Conservation (phyloP, 2,888 invertebrate species). For the Xestia rhomboidea region DNA sequence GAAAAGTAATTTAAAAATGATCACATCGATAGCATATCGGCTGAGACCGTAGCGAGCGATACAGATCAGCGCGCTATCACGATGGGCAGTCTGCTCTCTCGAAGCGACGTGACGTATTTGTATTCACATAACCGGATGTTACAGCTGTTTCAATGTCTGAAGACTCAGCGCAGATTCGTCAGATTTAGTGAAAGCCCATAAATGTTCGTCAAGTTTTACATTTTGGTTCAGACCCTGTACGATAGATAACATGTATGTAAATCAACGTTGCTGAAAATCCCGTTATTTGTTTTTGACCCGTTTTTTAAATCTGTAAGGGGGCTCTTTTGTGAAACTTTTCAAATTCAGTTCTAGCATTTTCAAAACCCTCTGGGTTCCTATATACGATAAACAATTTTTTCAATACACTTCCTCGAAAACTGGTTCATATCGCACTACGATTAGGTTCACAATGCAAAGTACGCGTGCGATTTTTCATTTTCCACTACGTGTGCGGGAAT, state of each 20-base stretch:
- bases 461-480: no score
- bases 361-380: background rate
- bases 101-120: slow-evolving; percentile 25
- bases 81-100: slow-evolving; percentile 72
- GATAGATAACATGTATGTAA: background rate
- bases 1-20: slow-evolving; percentile 59
- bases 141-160: slow-evolving; percentile 16
- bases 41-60: slow-evolving; percentile 64
- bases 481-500: no score
- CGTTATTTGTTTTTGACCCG: background rate
- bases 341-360: background rate
- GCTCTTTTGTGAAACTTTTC: background rate
- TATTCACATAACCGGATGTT: slow-evolving; percentile 10
- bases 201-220: background rate
- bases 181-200: background rate
- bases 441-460: no score
- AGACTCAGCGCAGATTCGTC: background rate
- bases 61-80: slow-evolving; percentile 76
- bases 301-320: background rate
- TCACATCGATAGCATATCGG: slow-evolving; percentile 47
- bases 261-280: background rate
- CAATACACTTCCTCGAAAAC: no score
- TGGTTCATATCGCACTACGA: no score
- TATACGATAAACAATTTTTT: background rate
- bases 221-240: background rate